A percentile compares a stretch with the other conserved stretches of the same genome.
Evolutionary conservation across 2,113 vertebrate genomes (phyloP).

Genomic region (Pungitius pungitius): DNA sequence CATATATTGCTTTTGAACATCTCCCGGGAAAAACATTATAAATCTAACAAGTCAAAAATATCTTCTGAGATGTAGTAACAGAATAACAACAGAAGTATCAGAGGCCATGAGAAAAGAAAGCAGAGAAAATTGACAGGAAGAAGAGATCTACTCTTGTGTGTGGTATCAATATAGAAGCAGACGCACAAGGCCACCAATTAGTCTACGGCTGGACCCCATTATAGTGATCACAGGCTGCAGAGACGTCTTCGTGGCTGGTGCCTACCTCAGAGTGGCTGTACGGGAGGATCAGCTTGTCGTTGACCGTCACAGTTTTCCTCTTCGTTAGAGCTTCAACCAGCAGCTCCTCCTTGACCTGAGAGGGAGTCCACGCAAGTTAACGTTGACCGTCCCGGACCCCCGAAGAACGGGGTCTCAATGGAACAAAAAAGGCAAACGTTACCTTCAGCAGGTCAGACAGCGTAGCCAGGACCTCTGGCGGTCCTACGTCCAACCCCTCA

Average conservation of each 20-base stretch:
- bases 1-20: background rate
- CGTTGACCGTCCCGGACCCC: background rate
- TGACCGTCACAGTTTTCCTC: slow-evolving; percentile 96
- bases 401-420: background rate
- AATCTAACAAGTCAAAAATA: background rate
- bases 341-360: slow-evolving; percentile 94
- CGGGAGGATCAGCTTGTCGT: slow-evolving; percentile 95
- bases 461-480: slow-evolving; percentile 90
- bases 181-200: background rate
- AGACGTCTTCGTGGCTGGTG: background rate
- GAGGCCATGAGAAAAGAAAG: background rate
- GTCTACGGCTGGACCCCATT: background rate
- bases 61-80: background rate
- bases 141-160: background rate
- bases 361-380: slow-evolving; percentile 22
- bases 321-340: slow-evolving; percentile 96
- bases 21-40: background rate
- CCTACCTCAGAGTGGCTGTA: slow-evolving; percentile 95
- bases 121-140: background rate
- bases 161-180: slow-evolving; percentile 1
- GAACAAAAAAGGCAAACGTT: background rate
- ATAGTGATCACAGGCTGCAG: slow-evolving; percentile 7
- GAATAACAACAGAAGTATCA: background rate
- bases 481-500: slow-evolving; percentile 94
- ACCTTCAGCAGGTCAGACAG: slow-evolving; percentile 95